Base-by-base conservation (phyloP, 2,888 invertebrate genomes). In the Coenonympha glycerion region DNA sequence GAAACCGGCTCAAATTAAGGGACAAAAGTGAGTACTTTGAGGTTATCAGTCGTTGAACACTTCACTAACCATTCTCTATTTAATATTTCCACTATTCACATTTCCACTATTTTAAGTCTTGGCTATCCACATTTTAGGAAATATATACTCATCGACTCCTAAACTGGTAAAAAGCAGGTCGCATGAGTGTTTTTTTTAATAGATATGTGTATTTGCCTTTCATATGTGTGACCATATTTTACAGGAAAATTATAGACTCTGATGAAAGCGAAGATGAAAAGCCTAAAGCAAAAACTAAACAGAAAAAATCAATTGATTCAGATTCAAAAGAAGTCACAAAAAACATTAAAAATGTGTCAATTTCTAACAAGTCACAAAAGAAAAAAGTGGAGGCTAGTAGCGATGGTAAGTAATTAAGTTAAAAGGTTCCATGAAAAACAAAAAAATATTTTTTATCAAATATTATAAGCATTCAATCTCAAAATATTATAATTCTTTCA, bases 281-380 rank as follows among this genome's bases (percentile, higher is more conserved):
- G 52, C 73, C 82, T 49, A 85, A 82, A 72, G 60, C 74, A 18
- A 88, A 88, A 63, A 52, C 77, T 8, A 88, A 88, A 63, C 82
- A 85, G 53, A 89, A 86, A 68, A 83, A 89, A 66, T 79, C 82
- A 52, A 71, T 81, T 50, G 79, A 88, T 60, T 79, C 87, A 60
- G 81, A 89, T 64, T 71, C 89, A 40, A 79, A 88, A 53, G 83
- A 87, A 62, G 82, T 90, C 66, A 83, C 88, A 63, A 89, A 89
- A 47, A 89, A 85, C 59, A 74, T 91, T 2, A 89, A 89, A 66
- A 90, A 90, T 76, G 72, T 91, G 40, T 88, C 88, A 58, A 83
- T 90, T 47, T 85, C 89, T 49, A 88, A 84, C 54, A 88, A 90
- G 66, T 73, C 79, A 65, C 78, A 79, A 59, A 89, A 88, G 68